Conservation (phyloP, 2,888 invertebrate genomes). For the Balanococcus diminutus region DNA sequence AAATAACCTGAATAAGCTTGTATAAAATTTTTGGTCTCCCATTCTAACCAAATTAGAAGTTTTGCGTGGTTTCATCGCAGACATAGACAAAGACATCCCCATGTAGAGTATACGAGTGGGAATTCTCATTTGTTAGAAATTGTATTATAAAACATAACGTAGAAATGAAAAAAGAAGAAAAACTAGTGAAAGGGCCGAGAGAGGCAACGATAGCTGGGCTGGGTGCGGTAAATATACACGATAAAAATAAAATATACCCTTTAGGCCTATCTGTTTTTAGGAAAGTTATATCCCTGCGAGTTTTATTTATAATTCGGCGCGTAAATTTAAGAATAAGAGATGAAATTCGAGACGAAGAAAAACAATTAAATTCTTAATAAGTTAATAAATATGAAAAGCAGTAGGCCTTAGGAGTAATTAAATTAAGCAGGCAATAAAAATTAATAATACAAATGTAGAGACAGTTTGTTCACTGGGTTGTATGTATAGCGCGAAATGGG, state of each 20-base stretch:
- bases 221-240: neutral
- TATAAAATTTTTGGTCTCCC: no score
- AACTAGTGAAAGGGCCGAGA: neutral
- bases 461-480: conserved; percentile 12
- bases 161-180: neutral
- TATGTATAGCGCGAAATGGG: conserved; percentile 6
- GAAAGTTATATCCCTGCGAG: conserved; percentile 41
- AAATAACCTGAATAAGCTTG: no score
- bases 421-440: conserved; percentile 54
- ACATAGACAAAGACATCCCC: neutral
- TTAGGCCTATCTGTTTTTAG: conserved; percentile 49
- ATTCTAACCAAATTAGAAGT: neutral
- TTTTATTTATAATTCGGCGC: conserved; percentile 53
- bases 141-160: neutral
- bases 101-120: neutral
- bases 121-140: neutral
- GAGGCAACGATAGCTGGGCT: neutral
- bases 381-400: conserved; percentile 54
- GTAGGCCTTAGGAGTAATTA: conserved; percentile 51
- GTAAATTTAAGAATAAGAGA: conserved; percentile 53
- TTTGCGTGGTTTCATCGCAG: neutral
- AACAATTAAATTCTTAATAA: conserved; percentile 55
- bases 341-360: conserved; percentile 51
- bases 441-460: conserved; percentile 54
- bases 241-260: conserved; percentile 55